Evolutionary conservation across 2,888 invertebrate genomes (phyloP).

Genomic region (Cryptocephalus primarius): DNA sequence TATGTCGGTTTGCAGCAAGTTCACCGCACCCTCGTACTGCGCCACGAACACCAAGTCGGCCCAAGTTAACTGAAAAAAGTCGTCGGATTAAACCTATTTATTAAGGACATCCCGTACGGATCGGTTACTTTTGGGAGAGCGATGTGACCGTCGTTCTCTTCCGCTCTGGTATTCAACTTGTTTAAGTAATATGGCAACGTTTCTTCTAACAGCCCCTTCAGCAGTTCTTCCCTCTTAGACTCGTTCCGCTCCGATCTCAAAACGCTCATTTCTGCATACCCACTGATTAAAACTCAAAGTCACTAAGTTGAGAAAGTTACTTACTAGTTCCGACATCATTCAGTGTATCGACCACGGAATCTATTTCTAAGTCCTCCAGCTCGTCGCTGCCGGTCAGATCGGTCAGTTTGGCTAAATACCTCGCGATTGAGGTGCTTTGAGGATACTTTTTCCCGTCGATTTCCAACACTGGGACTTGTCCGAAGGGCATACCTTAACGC

Average conservation of each 20-base stretch:
- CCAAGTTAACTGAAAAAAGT: constrained; percentile 6
- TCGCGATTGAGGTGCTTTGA: constrained; percentile 48
- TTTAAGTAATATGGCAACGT: constrained; percentile 1
- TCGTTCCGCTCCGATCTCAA: constrained; percentile 1
- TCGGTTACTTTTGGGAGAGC: constrained; percentile 5
- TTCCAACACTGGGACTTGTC: constrained; percentile 50
- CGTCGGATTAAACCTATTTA: background rate
- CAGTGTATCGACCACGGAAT: constrained; percentile 46
- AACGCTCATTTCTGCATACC: constrained; percentile 1
- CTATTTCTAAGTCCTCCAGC: constrained; percentile 48
- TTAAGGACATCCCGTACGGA: background rate
- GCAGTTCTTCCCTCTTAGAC: constrained; percentile 1
- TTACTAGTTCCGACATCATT: constrained; percentile 47
- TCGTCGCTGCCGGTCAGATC: constrained; percentile 42
- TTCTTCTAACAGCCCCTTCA: constrained; percentile 1
- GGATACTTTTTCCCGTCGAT: constrained; percentile 48
- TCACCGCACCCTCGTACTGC: constrained; percentile 1
- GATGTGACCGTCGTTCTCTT: constrained; percentile 6
- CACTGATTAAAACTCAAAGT: background rate
- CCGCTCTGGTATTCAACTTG: constrained; percentile 3
- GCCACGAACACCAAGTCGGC: constrained; percentile 7
- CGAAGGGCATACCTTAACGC: constrained; percentile 45
- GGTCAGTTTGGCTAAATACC: constrained; percentile 50
- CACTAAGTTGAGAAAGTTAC: constrained; percentile 14
- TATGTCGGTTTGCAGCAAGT: background rate